Percentiles rank a stretch among this genome's conserved stretches.
Evolutionary conservation across 2,797 vertebrate species (phyloP).

Genomic region (Gymnopithys bicolor): DNA sequence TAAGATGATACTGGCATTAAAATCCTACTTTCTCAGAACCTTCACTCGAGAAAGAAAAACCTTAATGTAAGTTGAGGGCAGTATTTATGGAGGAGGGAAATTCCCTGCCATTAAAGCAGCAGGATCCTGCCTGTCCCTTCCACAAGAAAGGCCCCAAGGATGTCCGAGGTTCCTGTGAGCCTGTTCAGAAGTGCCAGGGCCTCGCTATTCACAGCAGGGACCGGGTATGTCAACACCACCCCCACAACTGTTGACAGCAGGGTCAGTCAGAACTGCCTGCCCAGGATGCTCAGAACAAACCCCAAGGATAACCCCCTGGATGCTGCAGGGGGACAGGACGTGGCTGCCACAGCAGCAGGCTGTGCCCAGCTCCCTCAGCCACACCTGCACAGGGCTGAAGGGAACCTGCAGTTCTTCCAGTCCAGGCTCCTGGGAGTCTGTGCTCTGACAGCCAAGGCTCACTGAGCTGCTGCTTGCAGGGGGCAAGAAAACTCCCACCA

Average conservation of each 20-base stretch:
- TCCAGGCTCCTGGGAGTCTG: background rate
- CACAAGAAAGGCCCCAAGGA: background rate
- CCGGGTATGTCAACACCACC: background rate
- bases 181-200: background rate
- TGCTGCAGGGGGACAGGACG: background rate
- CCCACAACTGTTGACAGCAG: background rate
- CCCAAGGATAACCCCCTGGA: background rate
- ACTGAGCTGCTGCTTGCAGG: background rate
- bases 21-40: background rate
- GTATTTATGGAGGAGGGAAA: background rate
- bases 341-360: background rate
- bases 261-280: background rate
- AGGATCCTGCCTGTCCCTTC: background rate
- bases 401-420: background rate
- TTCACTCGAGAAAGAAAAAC: background rate
- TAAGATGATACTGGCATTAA: background rate
- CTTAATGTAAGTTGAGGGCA: background rate
- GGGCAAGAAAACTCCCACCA: background rate
- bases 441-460: background rate
- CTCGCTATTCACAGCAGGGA: background rate
- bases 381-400: background rate
- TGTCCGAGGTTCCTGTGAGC: background rate
- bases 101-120: background rate
- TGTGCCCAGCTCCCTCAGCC: background rate
- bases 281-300: background rate